Conservation (phyloP, 2,113 vertebrate genomes). For the Lamprotornis superbus region DNA sequence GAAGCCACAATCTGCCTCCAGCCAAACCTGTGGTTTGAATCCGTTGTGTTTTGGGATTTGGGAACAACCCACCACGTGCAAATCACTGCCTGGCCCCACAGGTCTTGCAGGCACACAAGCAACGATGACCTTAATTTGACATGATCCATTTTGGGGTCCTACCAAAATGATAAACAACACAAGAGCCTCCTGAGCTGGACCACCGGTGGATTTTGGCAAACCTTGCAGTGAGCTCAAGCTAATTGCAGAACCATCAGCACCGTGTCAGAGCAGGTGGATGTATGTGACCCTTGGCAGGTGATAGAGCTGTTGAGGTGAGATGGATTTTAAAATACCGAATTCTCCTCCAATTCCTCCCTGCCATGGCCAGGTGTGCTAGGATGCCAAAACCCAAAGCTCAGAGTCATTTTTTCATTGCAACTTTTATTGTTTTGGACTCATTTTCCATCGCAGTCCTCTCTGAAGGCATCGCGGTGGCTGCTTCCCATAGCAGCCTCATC, state of each 20-base stretch:
- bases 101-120: not conserved
- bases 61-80: accelerated
- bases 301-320: not conserved
- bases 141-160: not conserved
- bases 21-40: not conserved
- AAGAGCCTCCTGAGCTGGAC: not conserved
- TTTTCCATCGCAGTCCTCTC: not conserved
- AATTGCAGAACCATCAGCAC: accelerated
- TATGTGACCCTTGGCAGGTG: accelerated
- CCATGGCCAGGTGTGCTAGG: not conserved
- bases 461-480: not conserved
- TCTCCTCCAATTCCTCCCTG: not conserved
- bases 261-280: accelerated
- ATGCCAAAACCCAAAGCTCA: not conserved
- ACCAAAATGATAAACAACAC: not conserved
- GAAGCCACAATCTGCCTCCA: not conserved
- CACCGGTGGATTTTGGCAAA: not conserved
- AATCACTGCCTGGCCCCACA: not conserved
- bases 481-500: not conserved
- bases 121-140: accelerated
- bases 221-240: accelerated
- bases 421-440: not conserved
- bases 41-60: not conserved
- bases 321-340: not conserved
- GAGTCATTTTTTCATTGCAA: not conserved